These are phyloP conservation scores for Musca domestica DNA, from an alignment of 1,140 invertebrate species.

Conservation along the genomic window DNA sequence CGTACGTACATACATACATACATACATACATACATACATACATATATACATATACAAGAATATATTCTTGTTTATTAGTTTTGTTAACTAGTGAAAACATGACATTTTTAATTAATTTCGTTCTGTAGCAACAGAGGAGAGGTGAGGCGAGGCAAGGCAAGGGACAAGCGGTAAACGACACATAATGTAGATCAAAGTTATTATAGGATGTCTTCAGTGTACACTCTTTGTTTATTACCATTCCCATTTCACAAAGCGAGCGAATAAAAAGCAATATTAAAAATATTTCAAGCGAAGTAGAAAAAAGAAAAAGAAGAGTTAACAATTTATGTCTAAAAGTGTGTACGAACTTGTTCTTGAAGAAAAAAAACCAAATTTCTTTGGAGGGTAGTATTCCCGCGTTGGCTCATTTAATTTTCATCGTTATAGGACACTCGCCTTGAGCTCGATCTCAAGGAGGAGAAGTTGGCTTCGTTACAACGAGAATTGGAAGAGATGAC, in stretches of 20 bases:
- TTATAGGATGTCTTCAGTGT: no score
- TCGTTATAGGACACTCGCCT: constrained; percentile 71
- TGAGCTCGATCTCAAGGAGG: constrained; percentile 84
- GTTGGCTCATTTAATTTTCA: background rate
- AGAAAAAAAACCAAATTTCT: background rate
- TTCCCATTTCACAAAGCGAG: no score
- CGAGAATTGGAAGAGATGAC: constrained; percentile 83
- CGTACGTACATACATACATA: background rate
- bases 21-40: background rate
- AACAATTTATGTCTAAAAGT: background rate
- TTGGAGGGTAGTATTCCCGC: background rate
- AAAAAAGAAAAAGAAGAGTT: no score
- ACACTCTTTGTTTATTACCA: no score
- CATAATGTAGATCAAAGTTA: no score
- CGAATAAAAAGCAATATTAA: no score
- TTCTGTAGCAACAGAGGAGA: no score
- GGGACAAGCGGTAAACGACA: no score
- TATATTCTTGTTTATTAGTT: background rate
- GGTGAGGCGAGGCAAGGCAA: no score
- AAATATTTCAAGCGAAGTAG: no score
- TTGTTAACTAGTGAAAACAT: background rate
- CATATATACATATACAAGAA: background rate
- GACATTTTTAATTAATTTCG: no score
- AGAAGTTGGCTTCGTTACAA: constrained; percentile 73
- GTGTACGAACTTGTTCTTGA: background rate